Evolutionary conservation across 2,888 invertebrate species (phyloP).

Genomic region (Hirudinaria manillensis): DNA sequence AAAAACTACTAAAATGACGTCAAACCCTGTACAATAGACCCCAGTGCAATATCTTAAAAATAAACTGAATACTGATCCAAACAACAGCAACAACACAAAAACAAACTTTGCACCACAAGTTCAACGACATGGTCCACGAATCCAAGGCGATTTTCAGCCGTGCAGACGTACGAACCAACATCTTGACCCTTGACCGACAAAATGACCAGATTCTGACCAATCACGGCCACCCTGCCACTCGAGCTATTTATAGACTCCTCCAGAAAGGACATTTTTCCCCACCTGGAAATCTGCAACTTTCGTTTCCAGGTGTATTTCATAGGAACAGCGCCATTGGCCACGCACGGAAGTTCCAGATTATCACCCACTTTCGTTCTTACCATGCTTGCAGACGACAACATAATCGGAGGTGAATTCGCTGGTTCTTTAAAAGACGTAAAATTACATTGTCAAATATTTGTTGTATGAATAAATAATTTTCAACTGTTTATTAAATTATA

Average conservation of each 20-base stretch:
- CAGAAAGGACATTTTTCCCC: slow-evolving; percentile 37
- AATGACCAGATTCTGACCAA: slow-evolving; percentile 86
- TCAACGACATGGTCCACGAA: slow-evolving; percentile 70
- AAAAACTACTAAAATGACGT: too few species aligned
- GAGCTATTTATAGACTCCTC: too few species aligned
- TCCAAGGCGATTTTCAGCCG: slow-evolving; percentile 82
- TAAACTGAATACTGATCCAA: too few species aligned
- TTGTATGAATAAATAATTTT: too few species aligned
- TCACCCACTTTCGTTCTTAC: slow-evolving; percentile 60
- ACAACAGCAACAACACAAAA: neutral
- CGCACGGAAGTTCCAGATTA: slow-evolving; percentile 69
- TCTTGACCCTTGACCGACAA: slow-evolving; percentile 79
- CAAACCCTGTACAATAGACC: too few species aligned
- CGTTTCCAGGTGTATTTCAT: slow-evolving; percentile 60
- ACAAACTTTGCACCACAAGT: slow-evolving; percentile 69
- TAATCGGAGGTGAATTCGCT: slow-evolving; percentile 13
- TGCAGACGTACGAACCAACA: slow-evolving; percentile 79
- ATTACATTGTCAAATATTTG: too few species aligned
- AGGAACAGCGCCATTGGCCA: slow-evolving; percentile 71
- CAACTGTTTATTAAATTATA: too few species aligned
- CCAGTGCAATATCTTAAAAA: too few species aligned
- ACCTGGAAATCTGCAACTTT: slow-evolving; percentile 38
- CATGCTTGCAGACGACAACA: neutral
- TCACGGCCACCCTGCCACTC: slow-evolving; percentile 65
- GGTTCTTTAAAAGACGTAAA: slow-evolving; percentile 2